Evolutionary conservation across 92 coral and sea anemone genomes (phyloP).

Genomic region (Metridium senile): DNA sequence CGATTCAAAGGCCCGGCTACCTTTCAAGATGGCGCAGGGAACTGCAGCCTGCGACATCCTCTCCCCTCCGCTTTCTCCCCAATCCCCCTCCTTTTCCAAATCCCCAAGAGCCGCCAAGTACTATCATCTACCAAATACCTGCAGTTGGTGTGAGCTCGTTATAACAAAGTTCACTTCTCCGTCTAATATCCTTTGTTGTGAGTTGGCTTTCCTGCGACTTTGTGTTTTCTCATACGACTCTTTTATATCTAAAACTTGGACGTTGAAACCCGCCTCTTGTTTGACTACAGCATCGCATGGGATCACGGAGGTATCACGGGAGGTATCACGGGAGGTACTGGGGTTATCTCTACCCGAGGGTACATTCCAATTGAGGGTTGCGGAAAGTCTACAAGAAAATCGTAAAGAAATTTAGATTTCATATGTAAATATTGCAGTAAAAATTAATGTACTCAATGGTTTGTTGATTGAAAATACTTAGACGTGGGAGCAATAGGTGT

Average conservation of each 20-base stretch:
- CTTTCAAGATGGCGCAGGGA: too few relatives aligned
- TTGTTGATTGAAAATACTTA: too few relatives aligned
- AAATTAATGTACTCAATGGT: too few relatives aligned
- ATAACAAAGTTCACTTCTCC: slow-evolving; percentile 86
- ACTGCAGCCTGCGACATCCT: too few relatives aligned
- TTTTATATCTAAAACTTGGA: slow-evolving; percentile 78
- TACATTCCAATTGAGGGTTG: not conserved
- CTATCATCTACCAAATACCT: slow-evolving; percentile 43
- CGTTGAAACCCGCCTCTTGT: slow-evolving; percentile 27
- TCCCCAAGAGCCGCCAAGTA: too few relatives aligned
- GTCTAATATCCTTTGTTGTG: slow-evolving; percentile 87
- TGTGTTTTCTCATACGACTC: slow-evolving; percentile 91
- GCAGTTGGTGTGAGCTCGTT: slow-evolving; percentile 66
- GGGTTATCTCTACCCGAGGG: not conserved
- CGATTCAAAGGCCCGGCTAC: too few relatives aligned
- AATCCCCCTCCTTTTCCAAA: too few relatives aligned
- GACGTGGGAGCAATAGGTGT: too few relatives aligned
- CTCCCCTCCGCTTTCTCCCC: too few relatives aligned
- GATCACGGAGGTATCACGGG: too few relatives aligned
- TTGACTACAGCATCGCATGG: not conserved
- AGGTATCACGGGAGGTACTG: not conserved
- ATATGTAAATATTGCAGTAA: not conserved
- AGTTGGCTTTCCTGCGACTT: slow-evolving; percentile 89
- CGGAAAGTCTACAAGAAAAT: not conserved
- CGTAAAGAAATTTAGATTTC: not conserved